Percentiles rank a stretch among this genome's conserved stretches.
phyloP scores from a whole-genome alignment of 2,888 invertebrate species.

The Apotomis betuletana region DNA sequence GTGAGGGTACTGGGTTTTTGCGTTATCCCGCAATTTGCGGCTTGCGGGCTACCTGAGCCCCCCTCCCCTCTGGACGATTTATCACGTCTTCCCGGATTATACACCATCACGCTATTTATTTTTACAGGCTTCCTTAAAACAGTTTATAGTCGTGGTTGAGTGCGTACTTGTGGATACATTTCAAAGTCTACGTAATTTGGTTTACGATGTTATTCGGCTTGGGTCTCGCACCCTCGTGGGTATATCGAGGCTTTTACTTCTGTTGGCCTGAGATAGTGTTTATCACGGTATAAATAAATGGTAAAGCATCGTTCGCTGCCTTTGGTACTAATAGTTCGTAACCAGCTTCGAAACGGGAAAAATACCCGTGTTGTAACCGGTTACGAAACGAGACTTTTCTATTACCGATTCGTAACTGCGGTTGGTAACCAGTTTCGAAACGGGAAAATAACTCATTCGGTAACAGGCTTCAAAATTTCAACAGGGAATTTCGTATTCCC shows the following conservation, averaged over 20 bases:
- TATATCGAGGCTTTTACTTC: background rate
- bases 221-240: background rate
- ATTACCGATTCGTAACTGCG: too few relatives aligned
- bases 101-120: constrained; percentile 36
- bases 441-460: too few relatives aligned
- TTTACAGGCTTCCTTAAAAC: constrained; percentile 30
- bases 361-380: too few relatives aligned
- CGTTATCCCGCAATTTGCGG: constrained; percentile 25
- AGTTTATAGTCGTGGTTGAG: constrained; percentile 30
- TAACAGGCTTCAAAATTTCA: too few relatives aligned
- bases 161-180: constrained; percentile 3
- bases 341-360: too few relatives aligned
- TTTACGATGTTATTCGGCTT: constrained; percentile 18
- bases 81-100: constrained; percentile 33
- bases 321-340: too few relatives aligned
- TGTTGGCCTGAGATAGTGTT: background rate
- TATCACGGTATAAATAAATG: too few relatives aligned
- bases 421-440: too few relatives aligned
- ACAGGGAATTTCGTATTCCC: too few relatives aligned
- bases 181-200: constrained; percentile 25
- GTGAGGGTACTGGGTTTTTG: constrained; percentile 30
- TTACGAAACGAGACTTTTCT: too few relatives aligned
- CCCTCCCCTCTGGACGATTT: constrained; percentile 18
- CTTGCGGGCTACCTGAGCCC: constrained; percentile 31
- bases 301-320: too few relatives aligned